Base-by-base conservation (phyloP, 2,797 vertebrate species). In the Anabas testudineus region DNA sequence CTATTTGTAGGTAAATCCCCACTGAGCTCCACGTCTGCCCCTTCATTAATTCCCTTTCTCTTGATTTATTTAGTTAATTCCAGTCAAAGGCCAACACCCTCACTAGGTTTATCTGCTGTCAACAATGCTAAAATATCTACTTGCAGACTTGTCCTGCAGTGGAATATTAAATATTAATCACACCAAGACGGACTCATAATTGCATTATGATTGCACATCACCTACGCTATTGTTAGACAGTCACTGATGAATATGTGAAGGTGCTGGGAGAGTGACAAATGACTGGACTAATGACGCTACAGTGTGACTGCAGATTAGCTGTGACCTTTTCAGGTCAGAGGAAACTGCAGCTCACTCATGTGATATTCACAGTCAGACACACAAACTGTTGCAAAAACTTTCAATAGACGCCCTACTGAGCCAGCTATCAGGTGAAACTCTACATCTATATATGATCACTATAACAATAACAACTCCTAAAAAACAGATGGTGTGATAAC, bases 121-220 rank as follows among this genome's bases (percentile, higher is more conserved):
- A 42, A 39, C 69, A 58, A 5, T 43, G 42, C 59, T 48, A 51
- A 75, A 67, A 81, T 52, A 71, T 67, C 19, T 54, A 32, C 75
- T 71, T 36, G 22, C 43, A 76, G 59, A 24, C 56, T 63, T 55
- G 67, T 78, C 66, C 46, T 47, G 55, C 42, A 24, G 66, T 18
- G 21, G 52, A 78, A 61, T 70, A 77, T 82, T 57, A 67, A 12
- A 69, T 67, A 74, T 69, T 57, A 88, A 83, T 78, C 75, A 74
- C 64, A 19, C 58, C 43, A 47, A 65, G 71, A 58, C 47, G 63
- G 42, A 36, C 59, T 62, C 34, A 65, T 81, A 70, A 86, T 83
- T 78, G 69, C 60, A 68, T 84, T 71, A 80, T 80, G 78, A 82
- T 79, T 73, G 52, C 74, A 80, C 87, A 80, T 87, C 66, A 78